Evolutionary conservation across 2,113 vertebrate species (phyloP).

Genomic region (Saguinus midas): DNA sequence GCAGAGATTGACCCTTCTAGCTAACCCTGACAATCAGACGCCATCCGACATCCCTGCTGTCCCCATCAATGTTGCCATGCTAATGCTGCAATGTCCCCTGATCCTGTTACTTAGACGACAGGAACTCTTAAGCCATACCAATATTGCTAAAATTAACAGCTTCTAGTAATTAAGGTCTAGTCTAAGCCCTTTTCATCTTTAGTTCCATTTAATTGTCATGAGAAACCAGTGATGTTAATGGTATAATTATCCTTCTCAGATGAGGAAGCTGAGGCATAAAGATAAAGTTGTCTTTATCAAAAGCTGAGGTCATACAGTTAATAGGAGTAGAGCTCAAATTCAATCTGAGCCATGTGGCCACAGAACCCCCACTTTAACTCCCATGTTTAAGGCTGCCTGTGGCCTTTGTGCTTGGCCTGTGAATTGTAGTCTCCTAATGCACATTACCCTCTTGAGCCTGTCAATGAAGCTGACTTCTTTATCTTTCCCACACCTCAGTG

Average conservation of each 20-base stretch:
- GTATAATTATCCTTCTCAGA: background rate
- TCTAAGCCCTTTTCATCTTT: background rate
- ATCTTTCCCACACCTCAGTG: background rate
- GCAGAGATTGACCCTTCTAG: background rate
- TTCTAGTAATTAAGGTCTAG: background rate
- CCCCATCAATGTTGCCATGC: accelerated
- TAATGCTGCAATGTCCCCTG: background rate
- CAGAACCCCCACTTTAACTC: background rate
- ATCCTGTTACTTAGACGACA: background rate
- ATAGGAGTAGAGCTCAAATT: background rate
- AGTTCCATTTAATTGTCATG: background rate
- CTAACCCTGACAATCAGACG: background rate
- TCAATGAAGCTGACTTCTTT: background rate
- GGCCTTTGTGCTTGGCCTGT: background rate
- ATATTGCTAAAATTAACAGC: background rate
- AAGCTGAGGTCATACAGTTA: background rate
- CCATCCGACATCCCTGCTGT: accelerated
- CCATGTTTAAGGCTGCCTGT: background rate
- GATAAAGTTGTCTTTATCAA: background rate
- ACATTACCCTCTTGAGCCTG: background rate
- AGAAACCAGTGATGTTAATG: background rate
- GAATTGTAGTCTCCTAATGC: background rate
- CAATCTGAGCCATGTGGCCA: background rate
- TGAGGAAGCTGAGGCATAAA: background rate
- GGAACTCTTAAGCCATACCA: background rate